Conservation (phyloP, 2,888 invertebrate species). For the Pseudococcus viburni region DNA sequence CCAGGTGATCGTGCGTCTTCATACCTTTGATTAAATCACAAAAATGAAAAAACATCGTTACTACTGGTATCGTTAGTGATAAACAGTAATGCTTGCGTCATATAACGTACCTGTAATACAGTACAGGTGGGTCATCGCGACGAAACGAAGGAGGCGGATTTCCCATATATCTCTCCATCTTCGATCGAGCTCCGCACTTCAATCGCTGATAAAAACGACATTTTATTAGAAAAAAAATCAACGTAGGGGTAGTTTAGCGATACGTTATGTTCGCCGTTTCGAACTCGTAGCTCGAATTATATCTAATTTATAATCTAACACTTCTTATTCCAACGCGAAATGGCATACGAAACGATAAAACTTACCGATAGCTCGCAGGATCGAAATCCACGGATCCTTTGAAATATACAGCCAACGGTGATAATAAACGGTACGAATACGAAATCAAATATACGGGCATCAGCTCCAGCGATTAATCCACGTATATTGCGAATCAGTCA, state of each 20-base stretch:
- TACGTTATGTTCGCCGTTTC: background rate
- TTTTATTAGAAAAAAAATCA: background rate
- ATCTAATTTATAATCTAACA: background rate
- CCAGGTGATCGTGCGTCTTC: slow-evolving; percentile 59
- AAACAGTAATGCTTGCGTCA: background rate
- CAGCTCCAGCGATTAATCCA: slow-evolving; percentile 40
- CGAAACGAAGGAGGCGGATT: slow-evolving; percentile 16
- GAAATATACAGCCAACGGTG: slow-evolving; percentile 12
- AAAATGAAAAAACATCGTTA: background rate
- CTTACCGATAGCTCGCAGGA: slow-evolving; percentile 25
- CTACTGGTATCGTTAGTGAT: background rate
- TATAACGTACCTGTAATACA: slow-evolving; percentile 44
- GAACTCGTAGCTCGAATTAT: background rate
- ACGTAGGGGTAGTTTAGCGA: background rate
- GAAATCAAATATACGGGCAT: slow-evolving; percentile 5
- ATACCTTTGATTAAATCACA: background rate
- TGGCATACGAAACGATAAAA: background rate
- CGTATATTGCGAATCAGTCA: background rate
- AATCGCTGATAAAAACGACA: slow-evolving; percentile 15
- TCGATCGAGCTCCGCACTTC: background rate
- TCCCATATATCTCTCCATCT: slow-evolving; percentile 56
- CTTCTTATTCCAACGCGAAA: background rate
- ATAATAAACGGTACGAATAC: background rate
- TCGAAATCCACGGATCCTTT: background rate
- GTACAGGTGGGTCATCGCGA: slow-evolving; percentile 29